Percentiles rank a stretch among this genome's conserved stretches.
phyloP scores from a whole-genome alignment of 1,140 invertebrate genomes.

The Achroia grisella region DNA sequence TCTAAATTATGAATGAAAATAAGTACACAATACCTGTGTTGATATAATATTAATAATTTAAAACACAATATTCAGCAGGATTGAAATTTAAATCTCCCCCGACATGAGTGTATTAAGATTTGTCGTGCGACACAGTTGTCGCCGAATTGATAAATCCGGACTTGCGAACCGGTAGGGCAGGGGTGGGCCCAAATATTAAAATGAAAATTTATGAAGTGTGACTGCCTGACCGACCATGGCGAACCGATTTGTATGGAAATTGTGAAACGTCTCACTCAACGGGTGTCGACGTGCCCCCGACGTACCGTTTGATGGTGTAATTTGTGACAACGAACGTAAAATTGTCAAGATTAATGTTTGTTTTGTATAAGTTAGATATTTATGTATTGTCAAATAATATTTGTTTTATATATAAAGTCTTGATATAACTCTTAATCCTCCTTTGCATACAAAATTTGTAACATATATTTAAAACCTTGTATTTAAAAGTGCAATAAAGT shows the following conservation, averaged over 20 bases:
- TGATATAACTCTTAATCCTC: too few relatives aligned
- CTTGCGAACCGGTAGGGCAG: constrained; percentile 21
- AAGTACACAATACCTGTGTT: too few relatives aligned
- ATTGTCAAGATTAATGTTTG: constrained; percentile 60
- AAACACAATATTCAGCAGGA: not conserved
- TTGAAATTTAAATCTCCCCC: constrained; percentile 1
- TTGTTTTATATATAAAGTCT: not conserved
- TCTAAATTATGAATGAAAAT: too few relatives aligned
- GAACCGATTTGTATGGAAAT: constrained; percentile 69
- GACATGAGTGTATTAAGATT: constrained; percentile 16
- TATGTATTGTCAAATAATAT: not conserved
- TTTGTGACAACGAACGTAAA: constrained; percentile 61
- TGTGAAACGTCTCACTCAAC: constrained; percentile 42
- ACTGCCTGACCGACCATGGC: constrained; percentile 36
- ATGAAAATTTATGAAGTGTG: constrained; percentile 67
- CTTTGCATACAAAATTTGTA: too few relatives aligned
- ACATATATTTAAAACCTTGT: too few relatives aligned
- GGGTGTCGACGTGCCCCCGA: constrained; percentile 35
- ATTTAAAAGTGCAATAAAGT: too few relatives aligned
- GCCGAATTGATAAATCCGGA: too few relatives aligned
- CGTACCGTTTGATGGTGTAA: constrained; percentile 64
- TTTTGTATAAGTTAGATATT: constrained; percentile 51
- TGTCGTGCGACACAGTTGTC: constrained; percentile 11
- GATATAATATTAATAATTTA: constrained; percentile 7
- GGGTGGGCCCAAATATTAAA: constrained; percentile 53